A percentile compares a stretch with the other conserved stretches of the same genome.
Evolutionary conservation across 2,888 invertebrate genomes (phyloP).

Genomic region (Helicoverpa assulta): DNA sequence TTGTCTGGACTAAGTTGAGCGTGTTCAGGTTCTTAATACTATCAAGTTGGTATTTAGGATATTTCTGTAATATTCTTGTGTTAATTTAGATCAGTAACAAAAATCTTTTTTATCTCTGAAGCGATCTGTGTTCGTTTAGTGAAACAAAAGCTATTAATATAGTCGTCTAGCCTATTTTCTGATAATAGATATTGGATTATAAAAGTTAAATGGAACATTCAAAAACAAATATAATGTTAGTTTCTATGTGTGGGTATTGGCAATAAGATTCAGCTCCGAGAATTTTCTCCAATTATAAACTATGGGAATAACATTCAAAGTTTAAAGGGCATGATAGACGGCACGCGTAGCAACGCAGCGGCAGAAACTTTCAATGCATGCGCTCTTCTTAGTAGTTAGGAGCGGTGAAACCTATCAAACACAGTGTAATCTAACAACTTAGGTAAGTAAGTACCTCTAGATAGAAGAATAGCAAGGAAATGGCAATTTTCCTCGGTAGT

Average conservation of each 20-base stretch:
- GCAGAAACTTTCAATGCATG: slow-evolving; percentile 28
- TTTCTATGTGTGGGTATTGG: no score
- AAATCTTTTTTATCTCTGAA: no score
- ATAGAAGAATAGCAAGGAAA: slow-evolving; percentile 82
- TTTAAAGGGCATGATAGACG: slow-evolving; percentile 24
- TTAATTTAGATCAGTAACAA: not conserved
- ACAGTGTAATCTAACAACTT: slow-evolving; percentile 60
- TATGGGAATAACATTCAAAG: not conserved
- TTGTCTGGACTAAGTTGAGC: slow-evolving; percentile 4
- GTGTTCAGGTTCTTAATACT: not conserved
- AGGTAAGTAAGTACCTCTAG: slow-evolving; percentile 76
- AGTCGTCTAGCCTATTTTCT: no score
- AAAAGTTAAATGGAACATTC: no score
- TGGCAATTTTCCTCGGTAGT: slow-evolving; percentile 83
- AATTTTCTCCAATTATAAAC: no score
- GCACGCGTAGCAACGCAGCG: not conserved
- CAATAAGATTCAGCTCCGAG: no score
- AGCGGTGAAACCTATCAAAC: slow-evolving; percentile 60
- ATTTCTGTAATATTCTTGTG: not conserved
- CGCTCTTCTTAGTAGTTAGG: slow-evolving; percentile 33
- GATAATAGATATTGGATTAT: no score
- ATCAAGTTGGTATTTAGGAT: not conserved
- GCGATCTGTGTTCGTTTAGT: no score
- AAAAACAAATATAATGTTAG: no score
- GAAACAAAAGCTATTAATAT: no score